These are phyloP conservation scores for Gymnocephalus cernua DNA, from an alignment of 2,113 vertebrate species.

Conservation along the genomic window DNA sequence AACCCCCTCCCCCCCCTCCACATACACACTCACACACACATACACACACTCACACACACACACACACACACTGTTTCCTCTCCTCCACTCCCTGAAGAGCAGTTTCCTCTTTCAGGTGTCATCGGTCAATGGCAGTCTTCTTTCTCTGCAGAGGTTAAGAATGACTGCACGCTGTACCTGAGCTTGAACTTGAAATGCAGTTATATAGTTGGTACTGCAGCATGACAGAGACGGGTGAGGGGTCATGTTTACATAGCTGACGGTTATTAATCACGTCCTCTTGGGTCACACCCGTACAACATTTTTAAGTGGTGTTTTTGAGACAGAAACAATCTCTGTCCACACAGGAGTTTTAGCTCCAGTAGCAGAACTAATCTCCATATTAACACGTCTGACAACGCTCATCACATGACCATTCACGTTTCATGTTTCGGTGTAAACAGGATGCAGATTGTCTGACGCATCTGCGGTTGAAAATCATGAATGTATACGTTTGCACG, in stretches of 20 bases:
- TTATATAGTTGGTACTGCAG: constrained; percentile 8
- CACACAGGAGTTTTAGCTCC: too few species aligned
- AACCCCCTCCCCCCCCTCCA: not conserved
- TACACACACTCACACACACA: too few species aligned
- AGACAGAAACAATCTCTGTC: too few species aligned
- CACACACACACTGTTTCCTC: not conserved
- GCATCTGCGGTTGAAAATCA: too few species aligned
- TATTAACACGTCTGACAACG: too few species aligned
- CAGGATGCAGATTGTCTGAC: too few species aligned
- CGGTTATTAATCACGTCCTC: constrained; percentile 69
- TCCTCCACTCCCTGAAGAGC: constrained; percentile 36
- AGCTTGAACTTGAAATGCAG: constrained; percentile 58
- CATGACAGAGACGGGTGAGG: constrained; percentile 35
- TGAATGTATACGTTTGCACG: too few species aligned
- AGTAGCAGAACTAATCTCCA: too few species aligned
- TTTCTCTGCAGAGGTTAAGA: constrained; percentile 43
- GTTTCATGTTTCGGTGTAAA: too few species aligned
- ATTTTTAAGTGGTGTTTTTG: too few species aligned
- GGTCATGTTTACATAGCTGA: constrained; percentile 63
- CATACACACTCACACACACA: too few species aligned
- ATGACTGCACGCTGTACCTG: constrained; percentile 36
- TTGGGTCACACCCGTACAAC: not conserved
- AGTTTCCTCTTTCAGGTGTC: constrained; percentile 65
- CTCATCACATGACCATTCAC: too few species aligned
- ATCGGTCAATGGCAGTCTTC: constrained; percentile 45